Evolutionary conservation across 1,140 invertebrate genomes (phyloP).

Genomic region (Thaumatotibia leucotreta): DNA sequence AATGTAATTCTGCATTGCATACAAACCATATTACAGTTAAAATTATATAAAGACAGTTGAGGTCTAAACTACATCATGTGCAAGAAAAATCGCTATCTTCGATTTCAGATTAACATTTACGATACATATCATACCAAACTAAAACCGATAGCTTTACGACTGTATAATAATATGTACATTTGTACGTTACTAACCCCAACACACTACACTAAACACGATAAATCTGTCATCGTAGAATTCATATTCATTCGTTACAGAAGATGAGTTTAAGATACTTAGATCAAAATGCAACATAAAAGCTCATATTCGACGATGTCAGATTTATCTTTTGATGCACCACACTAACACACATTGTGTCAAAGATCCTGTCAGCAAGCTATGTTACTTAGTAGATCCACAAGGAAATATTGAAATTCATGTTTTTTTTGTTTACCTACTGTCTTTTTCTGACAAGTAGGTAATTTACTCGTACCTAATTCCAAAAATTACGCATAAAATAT

Average conservation of each 20-base stretch:
- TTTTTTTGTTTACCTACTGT: too few species aligned
- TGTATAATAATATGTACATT: constrained; percentile 31
- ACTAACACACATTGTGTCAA: neutral
- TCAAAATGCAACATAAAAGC: too few species aligned
- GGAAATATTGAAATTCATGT: too few species aligned
- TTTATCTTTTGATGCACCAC: neutral
- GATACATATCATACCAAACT: constrained; percentile 39
- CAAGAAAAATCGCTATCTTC: neutral
- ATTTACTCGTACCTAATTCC: too few species aligned
- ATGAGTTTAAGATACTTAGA: neutral
- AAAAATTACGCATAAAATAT: too few species aligned
- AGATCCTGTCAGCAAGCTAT: neutral
- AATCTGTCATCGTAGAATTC: neutral
- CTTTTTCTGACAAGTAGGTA: too few species aligned
- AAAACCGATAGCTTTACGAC: constrained; percentile 33
- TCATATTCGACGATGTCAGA: neutral
- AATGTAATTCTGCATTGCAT: too few species aligned
- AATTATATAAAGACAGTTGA: too few species aligned
- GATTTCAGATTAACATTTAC: constrained; percentile 11
- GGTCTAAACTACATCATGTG: too few species aligned
- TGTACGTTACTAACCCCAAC: constrained; percentile 19
- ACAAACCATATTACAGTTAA: too few species aligned
- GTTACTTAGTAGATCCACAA: too few species aligned
- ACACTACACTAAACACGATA: neutral
- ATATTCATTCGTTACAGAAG: neutral